These are phyloP conservation scores for Chaitophorus viminalis DNA, from an alignment of 2,888 invertebrate species.

Conservation along the genomic window DNA sequence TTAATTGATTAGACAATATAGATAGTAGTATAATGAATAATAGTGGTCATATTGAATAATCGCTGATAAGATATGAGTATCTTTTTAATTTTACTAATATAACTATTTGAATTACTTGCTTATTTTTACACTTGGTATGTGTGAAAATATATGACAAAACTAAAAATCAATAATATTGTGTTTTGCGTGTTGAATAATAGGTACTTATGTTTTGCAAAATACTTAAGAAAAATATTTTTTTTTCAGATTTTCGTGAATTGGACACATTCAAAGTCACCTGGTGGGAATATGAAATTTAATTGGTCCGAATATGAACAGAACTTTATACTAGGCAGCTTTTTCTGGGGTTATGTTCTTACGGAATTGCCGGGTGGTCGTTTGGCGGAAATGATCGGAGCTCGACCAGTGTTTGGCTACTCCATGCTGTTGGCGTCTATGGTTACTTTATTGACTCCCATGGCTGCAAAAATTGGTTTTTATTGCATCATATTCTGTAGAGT, in stretches of 20 bases:
- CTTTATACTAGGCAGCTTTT: constrained; percentile 85
- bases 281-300: constrained; percentile 70
- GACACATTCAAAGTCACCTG: too few species aligned
- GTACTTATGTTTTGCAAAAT: neutral
- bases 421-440: constrained; percentile 83
- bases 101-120: too few species aligned
- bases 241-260: neutral
- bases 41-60: too few species aligned
- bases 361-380: constrained; percentile 89
- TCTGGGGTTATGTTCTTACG: constrained; percentile 91
- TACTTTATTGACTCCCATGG: constrained; percentile 82
- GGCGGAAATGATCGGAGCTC: constrained; percentile 84
- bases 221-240: neutral
- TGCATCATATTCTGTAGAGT: constrained; percentile 78
- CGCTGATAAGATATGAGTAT: too few species aligned
- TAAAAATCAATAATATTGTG: neutral
- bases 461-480: constrained; percentile 76
- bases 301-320: constrained; percentile 86
- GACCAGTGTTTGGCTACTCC: constrained; percentile 87
- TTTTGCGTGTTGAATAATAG: neutral
- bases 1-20: too few species aligned
- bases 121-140: too few species aligned
- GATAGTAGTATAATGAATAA: too few species aligned
- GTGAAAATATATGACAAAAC: too few species aligned
- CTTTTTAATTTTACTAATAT: too few species aligned